A percentile compares a stretch with the other conserved stretches of the same genome.
Conservation (phyloP, 2,113 vertebrate genomes). For the Pachyramphus minor region DNA sequence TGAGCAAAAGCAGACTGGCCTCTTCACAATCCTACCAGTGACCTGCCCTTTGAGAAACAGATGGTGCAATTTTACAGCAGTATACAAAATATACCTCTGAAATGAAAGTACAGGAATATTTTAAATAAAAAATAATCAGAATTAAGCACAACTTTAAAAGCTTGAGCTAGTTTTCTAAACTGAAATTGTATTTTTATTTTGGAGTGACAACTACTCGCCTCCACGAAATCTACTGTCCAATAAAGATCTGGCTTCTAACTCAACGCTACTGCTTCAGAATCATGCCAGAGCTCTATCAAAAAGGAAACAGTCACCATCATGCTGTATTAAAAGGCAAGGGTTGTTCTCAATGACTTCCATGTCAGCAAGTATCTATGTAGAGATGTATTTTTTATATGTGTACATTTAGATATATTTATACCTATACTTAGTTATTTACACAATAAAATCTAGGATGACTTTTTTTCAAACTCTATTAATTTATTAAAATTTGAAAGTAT, state of each 20-base stretch:
- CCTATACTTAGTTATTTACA: neutral
- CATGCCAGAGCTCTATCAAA: neutral
- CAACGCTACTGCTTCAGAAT: neutral
- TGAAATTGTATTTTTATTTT: neutral
- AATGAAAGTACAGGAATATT: neutral
- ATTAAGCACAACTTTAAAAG: neutral
- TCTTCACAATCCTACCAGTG: neutral
- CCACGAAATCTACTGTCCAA: neutral
- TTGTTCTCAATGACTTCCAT: neutral
- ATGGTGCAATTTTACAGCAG: neutral
- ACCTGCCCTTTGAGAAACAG: neutral
- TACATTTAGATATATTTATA: neutral
- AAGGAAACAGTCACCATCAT: neutral
- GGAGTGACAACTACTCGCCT: neutral
- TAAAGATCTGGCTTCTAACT: neutral
- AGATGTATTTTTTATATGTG: neutral
- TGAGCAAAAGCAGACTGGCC: neutral
- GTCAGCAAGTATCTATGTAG: neutral
- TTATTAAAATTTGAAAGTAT: neutral
- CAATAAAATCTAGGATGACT: neutral
- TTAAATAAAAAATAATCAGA: neutral
- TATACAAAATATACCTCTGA: neutral
- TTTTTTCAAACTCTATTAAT: neutral
- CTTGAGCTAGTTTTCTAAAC: neutral
- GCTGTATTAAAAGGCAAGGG: neutral